Evolutionary conservation across 2,797 vertebrate genomes (phyloP), one percentile per base, ranked within the genome.

Genomic region (Miichthys miiuy): DNA sequence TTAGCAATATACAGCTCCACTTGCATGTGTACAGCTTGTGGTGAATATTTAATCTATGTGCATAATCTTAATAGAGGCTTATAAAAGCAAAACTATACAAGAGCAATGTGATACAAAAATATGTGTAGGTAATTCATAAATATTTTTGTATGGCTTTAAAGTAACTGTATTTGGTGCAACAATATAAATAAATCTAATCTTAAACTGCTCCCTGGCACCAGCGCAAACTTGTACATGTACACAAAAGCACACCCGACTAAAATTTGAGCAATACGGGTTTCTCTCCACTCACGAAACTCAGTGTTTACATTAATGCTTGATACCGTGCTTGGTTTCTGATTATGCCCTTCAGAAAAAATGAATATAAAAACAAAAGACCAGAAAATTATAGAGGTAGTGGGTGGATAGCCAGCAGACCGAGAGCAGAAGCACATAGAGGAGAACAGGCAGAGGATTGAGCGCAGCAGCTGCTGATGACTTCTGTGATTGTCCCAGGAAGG

Each of bases 131-230:
- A 82, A 74, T 88, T 92, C 76, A 92, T 93, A 92, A 92, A 92
- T 93, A 94, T 88, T 91, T 92, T 81, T 79, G 80, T 94, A 95
- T 95, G 95, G 94, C 94, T 95, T 95, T 84, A 89, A 92, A 90
- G 87, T 77, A 87, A 86, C 51, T 87, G 78, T 81, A 88, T 95
- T 95, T 93, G 94, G 94, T 94, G 87, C 77, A 91, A 87, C 64
- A 89, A 76, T 82, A 86, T 83, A 92, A 88, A 85, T 87, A 85
- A 86, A 70, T 80, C 46, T 71, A 72, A 74, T 75, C 34, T 63
- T 48, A 42, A 71, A 1, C 68, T 68, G 63, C 58, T 79, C 47
- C 3, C 74, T 75, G 79, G 75, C 74, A 89, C 84, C 72, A 79
- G 79, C 81, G 66, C 68, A 87, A 86, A 60, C 34, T 52, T 72